These are phyloP conservation scores for Colletes gigas DNA, from an alignment of 1,140 invertebrate species.

Conservation along the genomic window DNA sequence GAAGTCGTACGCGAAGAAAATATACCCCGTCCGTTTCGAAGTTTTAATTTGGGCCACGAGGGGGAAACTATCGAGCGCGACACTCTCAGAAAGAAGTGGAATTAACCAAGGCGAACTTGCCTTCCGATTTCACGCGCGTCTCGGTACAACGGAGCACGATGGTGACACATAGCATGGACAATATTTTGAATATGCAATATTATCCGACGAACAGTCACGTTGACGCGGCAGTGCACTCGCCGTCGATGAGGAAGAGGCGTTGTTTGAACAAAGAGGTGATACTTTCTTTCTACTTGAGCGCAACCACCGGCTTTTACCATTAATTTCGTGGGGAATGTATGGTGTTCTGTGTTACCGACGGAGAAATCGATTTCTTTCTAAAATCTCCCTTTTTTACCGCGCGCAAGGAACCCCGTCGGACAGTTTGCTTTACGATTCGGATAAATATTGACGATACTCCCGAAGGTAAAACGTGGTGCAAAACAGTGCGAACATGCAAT, in stretches of 20 bases:
- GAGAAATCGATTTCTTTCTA: not conserved
- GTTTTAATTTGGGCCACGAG: too few species aligned
- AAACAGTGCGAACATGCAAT: too few species aligned
- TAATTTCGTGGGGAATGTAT: not conserved
- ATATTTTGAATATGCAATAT: slow-evolving; percentile 79
- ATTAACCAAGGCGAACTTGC: not conserved
- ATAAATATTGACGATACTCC: too few species aligned
- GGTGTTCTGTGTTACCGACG: not conserved
- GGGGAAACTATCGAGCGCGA: not conserved
- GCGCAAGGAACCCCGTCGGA: too few species aligned
- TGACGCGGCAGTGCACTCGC: slow-evolving; percentile 65
- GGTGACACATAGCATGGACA: slow-evolving; percentile 80
- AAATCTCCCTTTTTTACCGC: too few species aligned
- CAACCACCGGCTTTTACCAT: not conserved
- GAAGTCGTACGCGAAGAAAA: too few species aligned
- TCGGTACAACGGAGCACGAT: slow-evolving; percentile 57
- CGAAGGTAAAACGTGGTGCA: too few species aligned
- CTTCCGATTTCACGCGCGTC: not conserved
- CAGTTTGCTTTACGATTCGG: too few species aligned
- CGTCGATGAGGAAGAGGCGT: slow-evolving; percentile 72
- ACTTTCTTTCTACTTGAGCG: not conserved
- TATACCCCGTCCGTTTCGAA: too few species aligned
- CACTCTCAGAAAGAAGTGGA: not conserved
- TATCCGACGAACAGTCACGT: slow-evolving; percentile 70
- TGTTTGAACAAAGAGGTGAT: slow-evolving; percentile 79